Evolutionary conservation across 2,888 invertebrate genomes (phyloP).

Genomic region (Erebia palarica): DNA sequence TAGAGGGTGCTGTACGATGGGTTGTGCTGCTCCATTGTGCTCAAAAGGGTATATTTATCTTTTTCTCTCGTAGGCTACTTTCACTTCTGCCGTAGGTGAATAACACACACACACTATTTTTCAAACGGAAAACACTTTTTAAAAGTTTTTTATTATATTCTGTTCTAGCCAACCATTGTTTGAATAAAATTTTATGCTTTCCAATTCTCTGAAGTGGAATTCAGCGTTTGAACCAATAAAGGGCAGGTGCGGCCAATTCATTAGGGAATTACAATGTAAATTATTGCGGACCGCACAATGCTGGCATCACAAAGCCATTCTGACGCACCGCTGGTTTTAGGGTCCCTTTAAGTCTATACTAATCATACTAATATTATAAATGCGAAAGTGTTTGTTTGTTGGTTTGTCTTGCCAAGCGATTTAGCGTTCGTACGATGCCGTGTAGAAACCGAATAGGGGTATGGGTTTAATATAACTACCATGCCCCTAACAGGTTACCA

Average conservation of each 20-base stretch:
- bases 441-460: no score
- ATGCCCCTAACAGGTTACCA: no score
- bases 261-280: constrained; percentile 47
- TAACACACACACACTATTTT: no score
- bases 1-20: no score
- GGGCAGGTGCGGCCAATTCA: constrained; percentile 41
- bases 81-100: no score
- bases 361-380: not conserved
- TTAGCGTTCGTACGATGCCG: no score
- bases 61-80: no score
- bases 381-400: no score
- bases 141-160: not conserved
- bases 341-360: not conserved
- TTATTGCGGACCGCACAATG: constrained; percentile 25
- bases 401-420: no score
- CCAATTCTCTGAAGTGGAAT: constrained; percentile 1
- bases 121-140: not conserved
- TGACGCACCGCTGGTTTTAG: constrained; percentile 9
- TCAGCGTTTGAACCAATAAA: constrained; percentile 25
- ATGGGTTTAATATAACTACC: no score
- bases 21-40: no score
- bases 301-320: not conserved
- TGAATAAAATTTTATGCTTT: not conserved
- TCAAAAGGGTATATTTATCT: no score
- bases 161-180: not conserved